Conservation (phyloP, 1,140 invertebrate species). For the Augochlora pura region DNA sequence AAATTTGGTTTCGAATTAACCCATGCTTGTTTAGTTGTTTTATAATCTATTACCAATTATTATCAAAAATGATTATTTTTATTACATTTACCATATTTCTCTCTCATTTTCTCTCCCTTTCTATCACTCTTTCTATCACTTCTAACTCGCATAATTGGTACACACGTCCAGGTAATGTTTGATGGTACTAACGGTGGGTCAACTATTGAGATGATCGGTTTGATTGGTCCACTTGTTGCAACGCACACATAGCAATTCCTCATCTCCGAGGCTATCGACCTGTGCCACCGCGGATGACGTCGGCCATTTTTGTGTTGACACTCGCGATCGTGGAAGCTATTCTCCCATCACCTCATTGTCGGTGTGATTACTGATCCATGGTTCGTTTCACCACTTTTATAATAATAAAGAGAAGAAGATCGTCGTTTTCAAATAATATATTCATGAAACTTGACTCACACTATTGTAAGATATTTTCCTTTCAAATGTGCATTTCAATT, state of each 20-base stretch:
- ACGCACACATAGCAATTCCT: not conserved
- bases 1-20: too few species aligned
- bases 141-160: not conserved
- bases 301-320: not conserved
- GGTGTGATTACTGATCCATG: not conserved
- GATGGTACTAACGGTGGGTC: slow-evolving; percentile 1
- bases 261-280: not conserved
- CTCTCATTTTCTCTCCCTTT: too few species aligned
- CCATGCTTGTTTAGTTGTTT: too few species aligned
- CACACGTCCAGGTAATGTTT: not conserved
- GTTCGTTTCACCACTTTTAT: not conserved
- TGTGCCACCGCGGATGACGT: not conserved
- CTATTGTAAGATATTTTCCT: too few species aligned
- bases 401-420: not conserved
- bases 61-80: too few species aligned
- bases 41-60: too few species aligned
- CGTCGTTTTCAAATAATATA: too few species aligned
- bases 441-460: too few species aligned
- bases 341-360: not conserved
- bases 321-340: not conserved
- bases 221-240: not conserved
- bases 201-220: slow-evolving; percentile 3
- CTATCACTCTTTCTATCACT: not conserved
- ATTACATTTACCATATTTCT: too few species aligned
- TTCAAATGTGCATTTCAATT: too few species aligned